Percentiles rank a stretch among this genome's conserved stretches.
Evolutionary conservation across 1,140 invertebrate species (phyloP).

Genomic region (Wiebesia pumilae): DNA sequence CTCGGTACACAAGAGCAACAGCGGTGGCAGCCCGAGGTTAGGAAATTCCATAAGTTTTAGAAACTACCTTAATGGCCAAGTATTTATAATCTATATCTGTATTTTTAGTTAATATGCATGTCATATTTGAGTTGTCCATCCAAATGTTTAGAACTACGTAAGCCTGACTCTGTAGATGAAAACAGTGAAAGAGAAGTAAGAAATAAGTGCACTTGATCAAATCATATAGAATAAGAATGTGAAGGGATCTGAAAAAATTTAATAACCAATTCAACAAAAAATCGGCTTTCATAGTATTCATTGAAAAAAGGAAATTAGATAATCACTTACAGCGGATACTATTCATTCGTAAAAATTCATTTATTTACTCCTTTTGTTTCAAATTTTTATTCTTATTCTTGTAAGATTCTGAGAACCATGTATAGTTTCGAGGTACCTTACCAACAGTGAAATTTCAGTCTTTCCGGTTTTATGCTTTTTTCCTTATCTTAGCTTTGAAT

Average conservation of each 20-base stretch:
- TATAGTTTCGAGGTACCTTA: background rate
- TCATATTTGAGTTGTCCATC: background rate
- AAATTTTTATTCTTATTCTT: background rate
- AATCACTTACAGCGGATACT: background rate
- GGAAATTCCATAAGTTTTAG: constrained; percentile 11
- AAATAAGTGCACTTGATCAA: too few relatives aligned
- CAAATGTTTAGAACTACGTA: background rate
- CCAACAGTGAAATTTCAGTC: constrained; percentile 13
- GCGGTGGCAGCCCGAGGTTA: background rate
- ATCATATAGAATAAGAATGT: too few relatives aligned
- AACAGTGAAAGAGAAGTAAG: too few relatives aligned
- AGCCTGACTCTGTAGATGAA: background rate
- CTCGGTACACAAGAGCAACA: background rate
- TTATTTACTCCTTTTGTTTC: background rate
- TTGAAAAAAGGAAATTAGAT: too few relatives aligned
- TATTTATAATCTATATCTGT: background rate
- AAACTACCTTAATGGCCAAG: constrained; percentile 32
- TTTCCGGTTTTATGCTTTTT: constrained; percentile 2
- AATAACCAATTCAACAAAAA: background rate
- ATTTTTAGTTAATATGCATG: background rate
- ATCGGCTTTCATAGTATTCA: background rate
- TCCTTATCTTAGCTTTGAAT: constrained; percentile 41
- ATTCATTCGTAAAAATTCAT: background rate
- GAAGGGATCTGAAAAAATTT: background rate
- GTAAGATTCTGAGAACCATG: background rate